Base-by-base conservation (phyloP, 2,888 invertebrate species). In the Spisula subtruncata region DNA sequence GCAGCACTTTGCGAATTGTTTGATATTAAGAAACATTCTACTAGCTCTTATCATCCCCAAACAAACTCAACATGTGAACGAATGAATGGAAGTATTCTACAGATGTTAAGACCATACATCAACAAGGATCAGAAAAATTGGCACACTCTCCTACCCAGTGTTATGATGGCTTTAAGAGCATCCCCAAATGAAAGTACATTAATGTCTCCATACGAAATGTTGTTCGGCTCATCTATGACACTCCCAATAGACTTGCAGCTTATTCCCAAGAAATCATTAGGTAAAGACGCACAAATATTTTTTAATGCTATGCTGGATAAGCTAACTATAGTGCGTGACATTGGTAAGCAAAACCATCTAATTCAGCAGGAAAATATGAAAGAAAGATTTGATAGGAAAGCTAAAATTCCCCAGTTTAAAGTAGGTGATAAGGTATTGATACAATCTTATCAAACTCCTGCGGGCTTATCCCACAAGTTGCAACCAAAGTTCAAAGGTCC, bases 11-110 rank as follows among this genome's bases (percentile, higher is more conserved):
- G n/a, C n/a, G n/a, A n/a, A n/a, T n/a, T 91, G 51, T 92, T 93
- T 84, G 90, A 93, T 35, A 75, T 93, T 2, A 93, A 84, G 82
- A 51, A 90, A 32, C 54, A 84, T 51, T 83, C 89, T 71, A 93
- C 93, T 35, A 90, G 90, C 91, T 79, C 81, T 41, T 93, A 93
- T 41, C 92, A 93, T 51, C 92, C 92, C 29, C 91, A 93, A 81
- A 91, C 92, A 18, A 93, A 93, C 86, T 66, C 89, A 12, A 85
- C 90, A 20, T 83, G 81, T n/a, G 93, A 93, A 54, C 60, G 92
- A n/a, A 66, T 66, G 14, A 93, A 93, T 66, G 60, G 86, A 20
- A 88, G 88, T 8, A 29, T 93, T 0, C 48, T 83, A 16, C 92
- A 93, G 85, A 83, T 86, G 35, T 35, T 93, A 6, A 48, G 91